Evolutionary conservation across 2,797 vertebrate genomes (phyloP).

Genomic region (Bryconaethiops microstoma): DNA sequence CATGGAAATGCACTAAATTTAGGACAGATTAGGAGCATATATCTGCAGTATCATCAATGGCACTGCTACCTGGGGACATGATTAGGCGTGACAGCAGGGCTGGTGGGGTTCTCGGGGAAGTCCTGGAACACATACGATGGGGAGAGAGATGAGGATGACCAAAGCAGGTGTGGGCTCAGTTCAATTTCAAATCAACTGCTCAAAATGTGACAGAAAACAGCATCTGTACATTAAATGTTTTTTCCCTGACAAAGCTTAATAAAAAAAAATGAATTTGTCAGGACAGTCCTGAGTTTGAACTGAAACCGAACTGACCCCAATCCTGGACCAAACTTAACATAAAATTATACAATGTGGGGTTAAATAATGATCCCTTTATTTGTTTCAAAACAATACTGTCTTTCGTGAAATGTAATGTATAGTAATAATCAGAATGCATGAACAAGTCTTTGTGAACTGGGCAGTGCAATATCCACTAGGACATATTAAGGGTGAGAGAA

Average conservation of each 20-base stretch:
- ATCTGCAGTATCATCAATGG: constrained; percentile 78
- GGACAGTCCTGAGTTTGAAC: constrained; percentile 3
- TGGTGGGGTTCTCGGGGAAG: constrained; percentile 83
- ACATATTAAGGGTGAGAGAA: neutral
- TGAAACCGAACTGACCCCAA: constrained; percentile 53
- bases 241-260: neutral
- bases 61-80: constrained; percentile 88
- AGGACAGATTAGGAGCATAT: constrained; percentile 42
- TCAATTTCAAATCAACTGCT: constrained; percentile 39
- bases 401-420: constrained; percentile 25
- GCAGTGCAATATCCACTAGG: neutral
- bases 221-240: constrained; percentile 25
- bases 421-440: constrained; percentile 14
- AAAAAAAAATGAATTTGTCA: neutral
- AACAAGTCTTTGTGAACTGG: constrained; percentile 9
- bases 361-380: constrained; percentile 36
- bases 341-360: constrained; percentile 55
- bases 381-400: constrained; percentile 20
- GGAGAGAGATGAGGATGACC: constrained; percentile 83
- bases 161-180: constrained; percentile 55
- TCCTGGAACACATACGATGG: constrained; percentile 90
- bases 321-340: constrained; percentile 45
- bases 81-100: constrained; percentile 84
- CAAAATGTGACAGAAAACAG: constrained; percentile 41
- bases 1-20: constrained; percentile 34